Conservation (phyloP, 30 jellyfish, hydroid and myxozoan species). For the Morbakka virulenta region DNA sequence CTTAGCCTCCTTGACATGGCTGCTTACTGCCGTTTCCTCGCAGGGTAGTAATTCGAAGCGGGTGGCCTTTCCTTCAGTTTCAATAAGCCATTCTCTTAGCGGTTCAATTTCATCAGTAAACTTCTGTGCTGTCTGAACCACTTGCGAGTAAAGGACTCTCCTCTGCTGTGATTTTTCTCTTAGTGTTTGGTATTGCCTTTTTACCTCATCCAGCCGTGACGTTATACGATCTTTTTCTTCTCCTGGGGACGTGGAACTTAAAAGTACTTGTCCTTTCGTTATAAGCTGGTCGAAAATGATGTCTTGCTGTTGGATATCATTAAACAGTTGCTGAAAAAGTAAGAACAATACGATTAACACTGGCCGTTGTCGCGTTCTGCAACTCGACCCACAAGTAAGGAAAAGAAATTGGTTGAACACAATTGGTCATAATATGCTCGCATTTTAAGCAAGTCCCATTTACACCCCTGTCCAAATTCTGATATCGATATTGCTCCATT, state of each 20-base stretch:
- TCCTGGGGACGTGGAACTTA: conserved; percentile 49
- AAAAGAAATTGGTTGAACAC: too few species aligned
- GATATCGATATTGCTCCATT: too few species aligned
- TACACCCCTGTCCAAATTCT: too few species aligned
- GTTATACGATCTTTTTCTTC: conserved; percentile 52
- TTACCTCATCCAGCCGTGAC: conserved; percentile 41
- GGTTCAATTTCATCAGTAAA: conserved; percentile 33
- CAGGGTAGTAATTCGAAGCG: conserved; percentile 39
- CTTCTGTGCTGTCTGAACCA: conserved; percentile 43
- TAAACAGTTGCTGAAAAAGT: conserved; percentile 49
- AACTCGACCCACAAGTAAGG: too few species aligned
- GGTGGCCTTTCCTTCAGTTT: conserved; percentile 35
- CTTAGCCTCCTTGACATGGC: conserved; percentile 52
- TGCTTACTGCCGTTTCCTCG: conserved; percentile 42
- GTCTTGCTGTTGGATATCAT: conserved; percentile 74
- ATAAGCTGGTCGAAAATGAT: conserved; percentile 60
- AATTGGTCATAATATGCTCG: too few species aligned
- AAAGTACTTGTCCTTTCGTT: conserved; percentile 47
- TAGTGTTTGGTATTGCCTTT: conserved; percentile 32
- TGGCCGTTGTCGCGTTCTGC: too few species aligned
- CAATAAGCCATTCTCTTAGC: conserved; percentile 46
- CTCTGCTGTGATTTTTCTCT: conserved; percentile 37
- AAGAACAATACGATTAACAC: too few species aligned
- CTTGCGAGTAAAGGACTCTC: conserved; percentile 34
- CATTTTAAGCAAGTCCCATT: too few species aligned